Base-by-base conservation (phyloP, 2,888 invertebrate species). In the Cataglyphis rosenhaueri region DNA sequence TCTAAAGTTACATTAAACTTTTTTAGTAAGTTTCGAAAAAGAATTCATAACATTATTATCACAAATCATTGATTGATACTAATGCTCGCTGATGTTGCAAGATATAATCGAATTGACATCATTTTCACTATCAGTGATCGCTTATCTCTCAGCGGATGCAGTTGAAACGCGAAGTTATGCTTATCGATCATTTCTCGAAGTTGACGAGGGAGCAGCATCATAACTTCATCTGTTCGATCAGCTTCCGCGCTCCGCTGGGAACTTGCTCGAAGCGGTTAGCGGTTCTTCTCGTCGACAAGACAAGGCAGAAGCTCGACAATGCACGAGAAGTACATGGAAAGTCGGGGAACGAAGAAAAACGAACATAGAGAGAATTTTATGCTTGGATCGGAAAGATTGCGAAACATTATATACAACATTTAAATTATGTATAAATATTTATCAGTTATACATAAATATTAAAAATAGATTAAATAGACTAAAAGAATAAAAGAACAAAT, bases 101-200 rank as follows among this genome's bases (percentile, higher is more conserved):
- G 55, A 66, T 76, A 35, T 57, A 68, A 62, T 66, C n/a, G 55
- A 29, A 66, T 66, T 66, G 76, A 57, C 76, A 76, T 68, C 66
- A 76, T 38, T 76, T 76, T 76, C 68, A 68, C 57, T 66, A 76
- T 76, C 76, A 41, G 55, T 29, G 68, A 41, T n/a, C 57, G 75
- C 75, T 76, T 66, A 76, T 76, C 55, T 66, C 76, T 66, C 38
- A 6, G 38, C 25, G 12, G 35, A 25, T 65, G 57, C 35, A 68
- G 57, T 68, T 41, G 66, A 68, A 76, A 66, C 68, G 41, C 41
- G 55, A 76, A 66, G 68, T 76, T 68, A 41, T 55, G 32, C 66
- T 57, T 76, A 76, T 76, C 76, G 76, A 76, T 76, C 68, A 76
- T n/a, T 68, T 38, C 55, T 68, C 68, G 41, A 3, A 29, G 41